phyloP scores from a whole-genome alignment of 2,888 invertebrate species.

The Coenonympha glycerion region DNA sequence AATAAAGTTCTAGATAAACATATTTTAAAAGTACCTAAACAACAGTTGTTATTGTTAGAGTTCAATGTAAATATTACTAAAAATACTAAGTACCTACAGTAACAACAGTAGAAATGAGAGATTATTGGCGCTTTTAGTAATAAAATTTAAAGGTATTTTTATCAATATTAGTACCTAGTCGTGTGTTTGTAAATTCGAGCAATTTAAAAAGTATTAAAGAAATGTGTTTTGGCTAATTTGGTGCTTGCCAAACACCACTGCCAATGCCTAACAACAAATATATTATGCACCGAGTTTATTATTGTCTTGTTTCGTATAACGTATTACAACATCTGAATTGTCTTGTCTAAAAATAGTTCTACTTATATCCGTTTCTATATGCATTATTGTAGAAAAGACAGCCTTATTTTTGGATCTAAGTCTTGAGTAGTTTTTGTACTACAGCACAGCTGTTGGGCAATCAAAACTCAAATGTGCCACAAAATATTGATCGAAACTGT shows the following conservation, averaged over 20 bases:
- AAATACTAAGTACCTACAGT: no score
- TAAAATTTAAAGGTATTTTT: not conserved
- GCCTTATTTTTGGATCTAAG: no score
- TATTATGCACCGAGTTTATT: not conserved
- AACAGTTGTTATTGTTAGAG: not conserved
- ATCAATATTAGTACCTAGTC: not conserved
- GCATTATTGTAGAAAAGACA: no score
- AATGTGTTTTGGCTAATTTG: not conserved
- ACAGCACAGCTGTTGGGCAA: no score
- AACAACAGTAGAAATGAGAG: not conserved
- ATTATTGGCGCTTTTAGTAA: not conserved
- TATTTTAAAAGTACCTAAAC: not conserved
- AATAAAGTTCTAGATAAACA: not conserved
- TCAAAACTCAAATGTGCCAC: constrained; percentile 4
- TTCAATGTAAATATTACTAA: not conserved
- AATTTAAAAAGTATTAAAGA: not conserved
- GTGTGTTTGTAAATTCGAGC: not conserved
- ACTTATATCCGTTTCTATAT: no score
- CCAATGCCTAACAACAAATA: no score
- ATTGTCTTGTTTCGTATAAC: no score
- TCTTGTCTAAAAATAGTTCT: not conserved
- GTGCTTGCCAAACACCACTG: constrained; percentile 2
- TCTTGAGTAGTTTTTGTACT: no score
- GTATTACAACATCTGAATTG: no score
- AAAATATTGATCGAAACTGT: no score